These are phyloP conservation scores for Pocillopora grandis DNA, from an alignment of 92 coral and sea anemone genomes.

Conservation along the genomic window DNA sequence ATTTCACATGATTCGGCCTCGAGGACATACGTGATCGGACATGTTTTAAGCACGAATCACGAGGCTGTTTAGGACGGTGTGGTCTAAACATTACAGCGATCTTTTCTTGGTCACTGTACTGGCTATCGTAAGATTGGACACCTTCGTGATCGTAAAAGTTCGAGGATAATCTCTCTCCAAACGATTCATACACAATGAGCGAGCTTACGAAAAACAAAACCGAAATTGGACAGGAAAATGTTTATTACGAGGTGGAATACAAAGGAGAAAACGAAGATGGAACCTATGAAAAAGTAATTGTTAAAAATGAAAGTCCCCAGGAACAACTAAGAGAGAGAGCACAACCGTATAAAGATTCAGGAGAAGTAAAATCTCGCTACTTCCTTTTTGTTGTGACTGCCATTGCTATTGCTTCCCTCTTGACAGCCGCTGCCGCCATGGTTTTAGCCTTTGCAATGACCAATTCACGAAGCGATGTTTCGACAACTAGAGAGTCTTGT, in stretches of 20 bases:
- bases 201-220: no score
- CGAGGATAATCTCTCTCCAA: no score
- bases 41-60: no score
- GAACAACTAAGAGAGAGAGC: not conserved
- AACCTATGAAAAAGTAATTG: not conserved
- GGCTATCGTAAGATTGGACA: no score
- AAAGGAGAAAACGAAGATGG: not conserved
- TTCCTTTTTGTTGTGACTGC: not conserved
- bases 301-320: not conserved
- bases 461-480: not conserved
- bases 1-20: no score
- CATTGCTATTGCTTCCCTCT: not conserved
- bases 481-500: not conserved
- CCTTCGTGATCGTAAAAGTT: no score
- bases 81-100: no score
- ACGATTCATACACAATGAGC: no score
- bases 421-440: not conserved
- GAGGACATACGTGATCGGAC: no score
- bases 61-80: no score
- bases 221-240: not conserved
- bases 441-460: not conserved
- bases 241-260: not conserved
- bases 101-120: no score
- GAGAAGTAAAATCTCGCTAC: no score
- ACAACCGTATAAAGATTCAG: not conserved